A percentile compares a stretch with the other conserved stretches of the same genome.
phyloP scores from a whole-genome alignment of 2,888 invertebrate species.

The Limnephilus marmoratus region DNA sequence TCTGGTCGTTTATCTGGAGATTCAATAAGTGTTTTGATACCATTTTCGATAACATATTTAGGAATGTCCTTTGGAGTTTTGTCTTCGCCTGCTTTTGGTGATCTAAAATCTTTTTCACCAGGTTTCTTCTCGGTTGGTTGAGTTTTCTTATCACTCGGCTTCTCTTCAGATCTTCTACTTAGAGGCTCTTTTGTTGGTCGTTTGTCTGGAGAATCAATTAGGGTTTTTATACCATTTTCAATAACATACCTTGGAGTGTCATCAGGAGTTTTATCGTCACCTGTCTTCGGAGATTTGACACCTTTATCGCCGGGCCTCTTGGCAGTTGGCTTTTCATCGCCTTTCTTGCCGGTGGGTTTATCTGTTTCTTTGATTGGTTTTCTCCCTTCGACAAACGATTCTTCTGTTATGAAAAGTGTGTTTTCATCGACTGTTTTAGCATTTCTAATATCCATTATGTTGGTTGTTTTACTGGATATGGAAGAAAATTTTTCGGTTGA shows the following conservation, averaged over 20 bases:
- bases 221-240: constrained; percentile 50
- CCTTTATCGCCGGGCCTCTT: constrained; percentile 35
- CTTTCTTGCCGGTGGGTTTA: constrained; percentile 34
- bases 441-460: neutral
- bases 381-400: constrained; percentile 5
- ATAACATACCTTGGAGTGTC: constrained; percentile 56
- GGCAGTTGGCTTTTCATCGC: constrained; percentile 17
- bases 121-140: constrained; percentile 45
- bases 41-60: constrained; percentile 52
- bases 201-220: constrained; percentile 21
- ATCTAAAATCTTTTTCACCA: constrained; percentile 5
- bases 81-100: constrained; percentile 33
- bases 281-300: constrained; percentile 13
- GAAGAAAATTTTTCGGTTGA: neutral
- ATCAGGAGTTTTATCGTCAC: constrained; percentile 47
- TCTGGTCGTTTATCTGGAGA: constrained; percentile 58
- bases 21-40: constrained; percentile 49
- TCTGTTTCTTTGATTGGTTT: constrained; percentile 14
- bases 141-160: constrained; percentile 22
- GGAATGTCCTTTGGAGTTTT: constrained; percentile 63
- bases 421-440: constrained; percentile 10
- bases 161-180: constrained; percentile 34
- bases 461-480: neutral
- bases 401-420: neutral
- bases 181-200: constrained; percentile 20